A percentile compares a stretch with the other conserved stretches of the same genome.
phyloP scores from a whole-genome alignment of 2,113 vertebrate species.

The Myanophis thanlyinensis region DNA sequence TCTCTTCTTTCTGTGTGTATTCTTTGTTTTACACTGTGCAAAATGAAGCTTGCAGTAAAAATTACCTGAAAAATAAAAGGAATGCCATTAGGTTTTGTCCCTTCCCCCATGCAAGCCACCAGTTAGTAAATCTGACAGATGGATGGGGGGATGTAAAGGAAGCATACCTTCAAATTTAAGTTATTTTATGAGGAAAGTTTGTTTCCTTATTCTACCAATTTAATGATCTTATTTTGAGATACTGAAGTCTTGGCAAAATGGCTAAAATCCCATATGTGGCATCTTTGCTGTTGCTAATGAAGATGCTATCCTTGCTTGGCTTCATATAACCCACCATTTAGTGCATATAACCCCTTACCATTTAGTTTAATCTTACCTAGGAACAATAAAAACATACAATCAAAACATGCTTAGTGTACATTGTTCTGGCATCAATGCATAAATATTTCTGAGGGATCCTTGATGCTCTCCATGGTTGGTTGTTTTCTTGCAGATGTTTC shows the following conservation, averaged over 20 bases:
- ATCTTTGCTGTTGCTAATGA: background rate
- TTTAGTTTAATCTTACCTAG: background rate
- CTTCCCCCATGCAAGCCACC: background rate
- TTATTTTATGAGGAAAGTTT: background rate
- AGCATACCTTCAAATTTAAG: background rate
- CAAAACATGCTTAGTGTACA: background rate
- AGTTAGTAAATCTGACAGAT: background rate
- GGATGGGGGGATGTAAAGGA: background rate
- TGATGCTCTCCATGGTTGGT: background rate
- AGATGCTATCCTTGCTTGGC: background rate
- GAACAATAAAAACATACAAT: background rate
- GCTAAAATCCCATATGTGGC: background rate
- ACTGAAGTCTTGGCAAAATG: background rate
- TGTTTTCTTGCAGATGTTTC: background rate
- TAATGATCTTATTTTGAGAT: background rate
- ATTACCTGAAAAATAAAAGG: constrained; percentile 77
- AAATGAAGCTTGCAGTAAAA: constrained; percentile 97
- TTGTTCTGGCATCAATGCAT: background rate
- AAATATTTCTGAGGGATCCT: background rate
- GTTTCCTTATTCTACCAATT: background rate
- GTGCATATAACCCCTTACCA: no score
- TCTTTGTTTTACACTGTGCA: constrained; percentile 79
- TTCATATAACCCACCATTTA: background rate
- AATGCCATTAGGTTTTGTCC: background rate
- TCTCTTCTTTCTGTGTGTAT: constrained; percentile 76